Evolutionary conservation across 1,140 invertebrate genomes (phyloP), one percentile per base, ranked within the genome.

Genomic region (Bemisia tabaci): DNA sequence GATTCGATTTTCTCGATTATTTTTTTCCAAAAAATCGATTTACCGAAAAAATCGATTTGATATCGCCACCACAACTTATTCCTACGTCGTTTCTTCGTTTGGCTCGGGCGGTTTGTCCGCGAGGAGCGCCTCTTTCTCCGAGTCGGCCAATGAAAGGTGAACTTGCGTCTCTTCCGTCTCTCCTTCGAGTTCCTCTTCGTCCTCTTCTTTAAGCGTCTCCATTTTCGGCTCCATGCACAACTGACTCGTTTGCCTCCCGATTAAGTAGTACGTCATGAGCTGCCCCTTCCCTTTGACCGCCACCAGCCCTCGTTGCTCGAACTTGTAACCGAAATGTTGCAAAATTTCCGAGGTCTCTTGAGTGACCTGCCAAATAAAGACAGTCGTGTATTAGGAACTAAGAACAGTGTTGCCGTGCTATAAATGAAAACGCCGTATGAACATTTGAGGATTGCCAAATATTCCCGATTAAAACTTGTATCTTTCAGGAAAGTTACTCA

Each of bases 201-300:
- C 72, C 59, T 71, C 66, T 64, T 73, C 72, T 21, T 66, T 68
- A 2, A 73, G 39, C 0, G 72, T 72, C 39, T 73, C 72, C 72
- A 73, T 73, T 1, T 60, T 22, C 17, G 62, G 62, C 25, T 26
- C 64, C 12, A 61, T 59, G 11, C 22, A 23, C 1, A 59, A 61
- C n/a, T 59, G 21, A 25, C 26, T 66, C 22, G 62, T 61, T 9
- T 24, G 63, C 75, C 85, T 85, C n/a, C 88, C 89, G 67, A 87
- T 80, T 33, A 98, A 79, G 76, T 95, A 97, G 77, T 95, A 96
- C 0, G 94, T 97, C 85, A 95, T 89, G 17, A 97, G 81, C 77
- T 96, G 91, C 2, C 94, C 94, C 77, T 97, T 97, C 60, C 94
- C 94, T 76, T 97, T 97, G 2, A 97, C 93, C 2, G 88, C 86